Percentiles rank a stretch among this genome's conserved stretches.
Conservation (phyloP, 2,113 vertebrate species). For the Campylomormyrus tamandua region DNA sequence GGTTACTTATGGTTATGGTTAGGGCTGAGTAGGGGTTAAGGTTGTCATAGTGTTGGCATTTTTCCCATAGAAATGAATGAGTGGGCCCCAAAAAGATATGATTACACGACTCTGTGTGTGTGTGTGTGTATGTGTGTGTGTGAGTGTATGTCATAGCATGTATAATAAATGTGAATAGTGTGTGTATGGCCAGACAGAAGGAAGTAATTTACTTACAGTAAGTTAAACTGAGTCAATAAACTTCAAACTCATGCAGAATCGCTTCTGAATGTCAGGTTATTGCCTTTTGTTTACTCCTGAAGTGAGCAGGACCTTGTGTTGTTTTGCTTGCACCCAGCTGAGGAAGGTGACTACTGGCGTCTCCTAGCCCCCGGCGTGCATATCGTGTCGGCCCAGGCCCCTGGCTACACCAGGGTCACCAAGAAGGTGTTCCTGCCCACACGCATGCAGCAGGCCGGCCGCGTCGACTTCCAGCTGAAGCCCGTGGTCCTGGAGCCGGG, state of each 20-base stretch:
- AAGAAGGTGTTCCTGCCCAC: constrained; percentile 76
- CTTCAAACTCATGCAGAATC: neutral
- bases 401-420: constrained; percentile 65
- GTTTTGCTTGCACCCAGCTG: constrained; percentile 54
- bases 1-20: no score
- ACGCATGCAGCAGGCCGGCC: constrained; percentile 67
- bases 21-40: no score
- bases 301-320: neutral
- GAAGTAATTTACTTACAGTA: neutral
- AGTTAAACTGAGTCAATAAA: neutral
- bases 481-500: constrained; percentile 39
- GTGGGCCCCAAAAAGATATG: no score
- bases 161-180: neutral
- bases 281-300: neutral
- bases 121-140: no score
- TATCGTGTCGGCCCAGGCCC: constrained; percentile 69
- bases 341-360: constrained; percentile 85
- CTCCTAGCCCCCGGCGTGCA: constrained; percentile 72
- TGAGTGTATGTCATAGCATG: neutral
- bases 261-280: neutral
- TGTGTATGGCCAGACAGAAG: neutral
- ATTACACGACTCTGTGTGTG: no score
- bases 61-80: no score
- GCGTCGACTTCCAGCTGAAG: constrained; percentile 77
- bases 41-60: no score